Evolutionary conservation across 1,140 invertebrate species (phyloP), one percentile per base, ranked within the genome.

Genomic region (Hyles euphorbiae): DNA sequence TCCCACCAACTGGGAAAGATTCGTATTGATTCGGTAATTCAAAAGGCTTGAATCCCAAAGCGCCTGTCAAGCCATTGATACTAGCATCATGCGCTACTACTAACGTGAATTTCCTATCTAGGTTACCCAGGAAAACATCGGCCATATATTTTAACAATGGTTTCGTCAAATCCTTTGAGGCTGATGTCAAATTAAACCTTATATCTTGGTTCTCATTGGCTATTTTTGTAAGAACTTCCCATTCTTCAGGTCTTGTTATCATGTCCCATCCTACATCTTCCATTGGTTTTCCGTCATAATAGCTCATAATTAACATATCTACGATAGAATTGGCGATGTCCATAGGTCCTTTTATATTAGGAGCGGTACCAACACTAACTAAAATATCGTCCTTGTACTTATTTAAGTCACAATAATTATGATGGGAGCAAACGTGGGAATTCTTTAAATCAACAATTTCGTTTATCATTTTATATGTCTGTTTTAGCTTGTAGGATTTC

Each of bases 271-370:
- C 84, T 9, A 86, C 74, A 3, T 78, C 60, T 58, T 78, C 63
- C 36, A 70, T 36, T 0, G 70, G 61, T 50, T 66, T 66, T 0
- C 81, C 83, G 62, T 84, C 76, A 43, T 85, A 88, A 50, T 73
- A 84, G 43, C 76, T 72, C 85, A 88, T 88, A 11, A 81, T 48
- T 61, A 85, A 88, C 0, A 71, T 60, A 59, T 88, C 85, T 5
- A 85, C 69, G 32, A 79, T 64, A 0, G 64, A 56, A 60, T 86
- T 88, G 2, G 68, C 70, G 7, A 79, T 65, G 9, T 58, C 60
- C 8, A 88, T 63, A 5, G 85, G 77, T 9, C 85, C 85, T 12
- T 58, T 56, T 5, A 86, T 43, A 56, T 82, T 60, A 0, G 83
- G 83, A 61, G 85, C 80, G 44, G 72, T 45, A 1, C 75, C 76